phyloP scores from a whole-genome alignment of 2,797 vertebrate species.

The Rhynchotus rufescens region DNA sequence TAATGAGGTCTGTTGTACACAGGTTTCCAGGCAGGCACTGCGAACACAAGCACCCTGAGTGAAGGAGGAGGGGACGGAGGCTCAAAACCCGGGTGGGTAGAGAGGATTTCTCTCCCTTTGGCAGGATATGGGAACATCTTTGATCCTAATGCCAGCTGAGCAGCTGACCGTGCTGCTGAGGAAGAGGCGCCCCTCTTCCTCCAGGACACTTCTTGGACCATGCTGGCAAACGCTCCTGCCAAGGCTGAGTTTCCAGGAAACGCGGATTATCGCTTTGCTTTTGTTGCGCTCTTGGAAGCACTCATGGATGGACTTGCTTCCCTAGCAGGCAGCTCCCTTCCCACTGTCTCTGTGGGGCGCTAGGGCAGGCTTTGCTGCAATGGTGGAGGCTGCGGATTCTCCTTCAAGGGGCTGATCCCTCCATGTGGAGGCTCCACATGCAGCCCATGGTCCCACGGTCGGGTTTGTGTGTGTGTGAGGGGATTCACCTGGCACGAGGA shows the following conservation, averaged over 20 bases:
- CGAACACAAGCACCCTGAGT: constrained; percentile 15
- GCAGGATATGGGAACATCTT: not conserved
- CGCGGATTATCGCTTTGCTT: not conserved
- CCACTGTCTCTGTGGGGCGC: not conserved
- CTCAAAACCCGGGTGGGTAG: not conserved
- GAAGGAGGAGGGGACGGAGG: not conserved
- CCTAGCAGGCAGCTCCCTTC: not conserved
- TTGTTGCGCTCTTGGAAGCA: accelerated
- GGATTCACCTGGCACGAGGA: not conserved
- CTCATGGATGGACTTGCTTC: not conserved
- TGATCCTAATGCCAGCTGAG: not conserved
- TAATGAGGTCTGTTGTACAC: constrained; percentile 46
- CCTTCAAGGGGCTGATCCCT: not conserved
- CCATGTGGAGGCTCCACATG: not conserved
- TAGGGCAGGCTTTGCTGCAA: not conserved
- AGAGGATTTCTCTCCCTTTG: not conserved
- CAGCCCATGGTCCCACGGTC: accelerated
- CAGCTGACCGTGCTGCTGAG: not conserved
- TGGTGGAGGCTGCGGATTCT: not conserved
- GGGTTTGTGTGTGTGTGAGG: not conserved
- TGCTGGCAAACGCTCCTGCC: accelerated
- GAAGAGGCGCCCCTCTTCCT: not conserved
- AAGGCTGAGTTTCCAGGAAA: not conserved
- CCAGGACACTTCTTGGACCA: accelerated
- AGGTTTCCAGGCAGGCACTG: constrained; percentile 11